phyloP scores from a whole-genome alignment of 2,888 invertebrate species.

The Pinctada fucata region DNA sequence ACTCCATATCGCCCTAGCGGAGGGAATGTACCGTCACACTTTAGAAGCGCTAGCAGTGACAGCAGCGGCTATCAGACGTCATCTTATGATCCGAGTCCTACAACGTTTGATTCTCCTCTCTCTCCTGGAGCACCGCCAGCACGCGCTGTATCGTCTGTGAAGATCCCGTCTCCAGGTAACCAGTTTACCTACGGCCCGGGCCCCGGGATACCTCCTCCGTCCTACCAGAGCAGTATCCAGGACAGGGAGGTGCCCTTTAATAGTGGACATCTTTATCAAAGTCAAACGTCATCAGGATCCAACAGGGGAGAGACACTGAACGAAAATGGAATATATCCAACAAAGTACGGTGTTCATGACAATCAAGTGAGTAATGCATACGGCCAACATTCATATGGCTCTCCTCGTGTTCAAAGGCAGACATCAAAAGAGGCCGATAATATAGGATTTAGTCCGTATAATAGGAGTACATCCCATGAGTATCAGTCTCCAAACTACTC shows the following conservation, averaged over 20 bases:
- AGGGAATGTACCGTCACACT: conserved; percentile 31
- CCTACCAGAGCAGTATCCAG: conserved; percentile 30
- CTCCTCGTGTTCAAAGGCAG: conserved; percentile 46
- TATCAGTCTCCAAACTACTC: conserved; percentile 29
- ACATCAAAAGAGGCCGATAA: conserved; percentile 32
- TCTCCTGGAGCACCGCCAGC: conserved; percentile 27
- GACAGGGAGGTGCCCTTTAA: conserved; percentile 27
- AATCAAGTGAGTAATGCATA: background rate
- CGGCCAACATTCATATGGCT: conserved; percentile 1
- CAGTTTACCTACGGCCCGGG: conserved; percentile 28
- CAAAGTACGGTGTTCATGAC: background rate
- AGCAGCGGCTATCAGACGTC: conserved; percentile 39
- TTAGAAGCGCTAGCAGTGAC: conserved; percentile 37
- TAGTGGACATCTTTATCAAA: conserved; percentile 26
- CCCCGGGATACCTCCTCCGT: conserved; percentile 40
- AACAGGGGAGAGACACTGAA: conserved; percentile 16
- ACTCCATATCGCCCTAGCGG: conserved; percentile 42
- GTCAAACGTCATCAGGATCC: conserved; percentile 31
- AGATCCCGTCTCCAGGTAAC: conserved; percentile 9
- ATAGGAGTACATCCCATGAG: conserved; percentile 23
- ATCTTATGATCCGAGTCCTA: conserved; percentile 30
- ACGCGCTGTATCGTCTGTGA: conserved; percentile 20
- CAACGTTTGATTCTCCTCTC: conserved; percentile 30
- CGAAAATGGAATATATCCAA: conserved; percentile 6
- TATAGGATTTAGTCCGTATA: conserved; percentile 17